Conservation (phyloP, 1,140 invertebrate genomes). For the Zophobas morio region DNA sequence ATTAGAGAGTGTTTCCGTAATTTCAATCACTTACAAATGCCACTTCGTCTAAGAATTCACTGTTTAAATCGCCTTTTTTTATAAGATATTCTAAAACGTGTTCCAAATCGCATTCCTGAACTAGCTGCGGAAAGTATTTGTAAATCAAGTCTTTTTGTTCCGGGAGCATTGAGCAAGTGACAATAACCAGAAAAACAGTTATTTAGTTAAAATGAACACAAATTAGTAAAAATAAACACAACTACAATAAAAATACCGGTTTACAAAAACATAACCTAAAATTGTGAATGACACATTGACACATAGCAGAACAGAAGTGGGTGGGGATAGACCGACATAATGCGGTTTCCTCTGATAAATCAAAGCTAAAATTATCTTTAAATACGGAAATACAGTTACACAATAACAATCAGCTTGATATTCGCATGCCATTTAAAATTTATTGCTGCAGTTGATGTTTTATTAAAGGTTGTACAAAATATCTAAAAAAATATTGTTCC, state of each 20-base stretch:
- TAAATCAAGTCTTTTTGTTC: slow-evolving; percentile 39
- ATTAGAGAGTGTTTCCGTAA: not conserved
- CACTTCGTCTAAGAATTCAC: slow-evolving; percentile 11
- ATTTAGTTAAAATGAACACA: slow-evolving; percentile 5
- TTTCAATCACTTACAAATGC: not conserved
- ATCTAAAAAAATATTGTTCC: too few relatives aligned
- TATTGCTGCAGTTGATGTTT: too few relatives aligned
- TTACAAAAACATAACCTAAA: slow-evolving; percentile 8
- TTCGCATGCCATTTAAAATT: too few relatives aligned
- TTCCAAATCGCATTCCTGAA: slow-evolving; percentile 28
- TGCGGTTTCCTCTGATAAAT: too few relatives aligned
- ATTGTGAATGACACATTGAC: not conserved
- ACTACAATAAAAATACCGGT: not conserved
- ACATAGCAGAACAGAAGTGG: too few relatives aligned
- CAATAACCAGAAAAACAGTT: slow-evolving; percentile 8
- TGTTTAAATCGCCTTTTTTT: not conserved
- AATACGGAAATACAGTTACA: too few relatives aligned
- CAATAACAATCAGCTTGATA: too few relatives aligned
- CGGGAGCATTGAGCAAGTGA: slow-evolving; percentile 6
- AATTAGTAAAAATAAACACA: slow-evolving; percentile 6
- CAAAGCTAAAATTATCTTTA: too few relatives aligned
- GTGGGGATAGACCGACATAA: too few relatives aligned
- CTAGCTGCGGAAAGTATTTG: slow-evolving; percentile 26
- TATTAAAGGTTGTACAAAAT: too few relatives aligned
- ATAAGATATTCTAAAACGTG: slow-evolving; percentile 10